Conservation (phyloP, 2,113 vertebrate species). For the Planiliza haematocheilus region DNA sequence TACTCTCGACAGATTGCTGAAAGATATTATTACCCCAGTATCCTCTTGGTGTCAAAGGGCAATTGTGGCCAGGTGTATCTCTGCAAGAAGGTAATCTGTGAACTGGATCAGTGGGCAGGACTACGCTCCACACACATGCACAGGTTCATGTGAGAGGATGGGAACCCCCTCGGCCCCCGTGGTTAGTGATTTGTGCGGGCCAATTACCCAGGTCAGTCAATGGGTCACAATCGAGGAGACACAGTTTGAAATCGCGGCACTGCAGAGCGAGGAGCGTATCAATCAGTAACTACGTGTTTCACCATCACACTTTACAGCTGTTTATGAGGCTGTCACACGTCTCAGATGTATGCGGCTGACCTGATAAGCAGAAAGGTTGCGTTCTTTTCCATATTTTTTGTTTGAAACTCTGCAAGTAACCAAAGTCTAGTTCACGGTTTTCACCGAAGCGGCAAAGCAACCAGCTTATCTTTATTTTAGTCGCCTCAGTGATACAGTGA, state of each 20-base stretch:
- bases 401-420: slow-evolving; percentile 23
- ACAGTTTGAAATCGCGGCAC: slow-evolving; percentile 45
- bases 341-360: slow-evolving; percentile 45
- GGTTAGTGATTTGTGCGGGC: slow-evolving; percentile 78
- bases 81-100: slow-evolving; percentile 60
- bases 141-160: slow-evolving; percentile 46
- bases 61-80: slow-evolving; percentile 59
- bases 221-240: slow-evolving; percentile 73
- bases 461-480: slow-evolving; percentile 50
- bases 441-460: slow-evolving; percentile 14
- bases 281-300: slow-evolving; percentile 82
- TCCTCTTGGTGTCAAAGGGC: slow-evolving; percentile 63
- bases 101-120: slow-evolving; percentile 57
- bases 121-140: slow-evolving; percentile 18
- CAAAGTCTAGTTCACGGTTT: slow-evolving; percentile 25
- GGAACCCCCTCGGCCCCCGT: slow-evolving; percentile 53
- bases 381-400: slow-evolving; percentile 36
- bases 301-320: slow-evolving; percentile 73
- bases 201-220: slow-evolving; percentile 81
- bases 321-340: slow-evolving; percentile 66
- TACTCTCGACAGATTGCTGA: slow-evolving; percentile 24
- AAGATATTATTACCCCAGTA: slow-evolving; percentile 44
- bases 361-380: slow-evolving; percentile 57
- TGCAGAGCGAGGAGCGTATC: slow-evolving; percentile 56
- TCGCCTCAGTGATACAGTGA: slow-evolving; percentile 22